Evolutionary conservation across 2,113 vertebrate species (phyloP), one percentile per base, ranked within the genome.

Genomic region (Eidolon helvum): DNA sequence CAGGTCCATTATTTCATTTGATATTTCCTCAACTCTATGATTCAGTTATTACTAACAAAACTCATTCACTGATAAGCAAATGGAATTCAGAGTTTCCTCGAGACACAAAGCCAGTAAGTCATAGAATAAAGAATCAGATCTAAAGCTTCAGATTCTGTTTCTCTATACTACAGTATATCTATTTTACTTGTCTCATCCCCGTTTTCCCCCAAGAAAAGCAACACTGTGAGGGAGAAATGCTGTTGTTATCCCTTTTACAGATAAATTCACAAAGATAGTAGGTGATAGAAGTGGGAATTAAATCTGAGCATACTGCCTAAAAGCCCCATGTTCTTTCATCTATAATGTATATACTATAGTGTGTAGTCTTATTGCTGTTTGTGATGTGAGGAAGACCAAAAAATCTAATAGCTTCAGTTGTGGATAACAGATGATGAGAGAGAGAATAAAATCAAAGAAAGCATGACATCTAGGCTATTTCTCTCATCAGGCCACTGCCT

Each of bases 1-100:
- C 28, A 74, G 61, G 16, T 43, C 50, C 55, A 30, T 96, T 91
- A 93, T 97, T 96, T 83, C 86, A 85, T 93, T 86, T 96, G 55
- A 3, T 95, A 69, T 80, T 94, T 97, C 63, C 68, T 86, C 53
- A 88, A 69, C 48, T 91, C 77, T 12, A 0, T 90, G 40, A 72
- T 45, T 96, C 21, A 40, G 38, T 75, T 91, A 95, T 94, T 85
- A 68, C 71, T 88, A 83, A 86, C 43, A 94, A 95, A 94, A 85
- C 24, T 77, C 35, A 55, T 35, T 78, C 48, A 35, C 33, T 86
- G 33, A 65, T 88, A 69, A 87, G 48, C 19, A 93, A 91, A 90
- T 90, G 33, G 19, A 96, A 92, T 48, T 55, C 35, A 90, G n/a
- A 85, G 53, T 43, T 82, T 92, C 30, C 45, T 95, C 40, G 80